Conservation (phyloP, 2,888 invertebrate species). For the Ennomos erosarius region DNA sequence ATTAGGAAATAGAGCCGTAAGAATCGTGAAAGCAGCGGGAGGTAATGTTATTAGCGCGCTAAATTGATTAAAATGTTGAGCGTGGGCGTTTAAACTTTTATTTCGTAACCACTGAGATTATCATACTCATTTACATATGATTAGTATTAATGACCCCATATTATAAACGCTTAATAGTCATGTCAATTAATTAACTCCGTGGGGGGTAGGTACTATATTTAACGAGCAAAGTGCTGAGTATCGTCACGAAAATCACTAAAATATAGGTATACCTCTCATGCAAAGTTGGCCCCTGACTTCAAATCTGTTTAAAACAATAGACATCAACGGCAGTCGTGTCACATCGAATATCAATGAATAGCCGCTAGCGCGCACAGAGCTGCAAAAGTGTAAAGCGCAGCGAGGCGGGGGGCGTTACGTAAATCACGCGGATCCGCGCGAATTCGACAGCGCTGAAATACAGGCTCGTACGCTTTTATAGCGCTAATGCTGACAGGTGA, state of each 20-base stretch:
- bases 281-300: neutral
- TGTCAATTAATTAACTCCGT: slow-evolving; percentile 31
- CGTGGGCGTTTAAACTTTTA: slow-evolving; percentile 56
- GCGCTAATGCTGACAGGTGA: slow-evolving; percentile 31
- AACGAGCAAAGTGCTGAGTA: no score
- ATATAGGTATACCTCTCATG: no score
- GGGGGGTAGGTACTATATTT: no score
- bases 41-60: slow-evolving; percentile 62
- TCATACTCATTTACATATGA: slow-evolving; percentile 38
- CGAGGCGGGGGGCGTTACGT: slow-evolving; percentile 76
- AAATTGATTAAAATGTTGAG: slow-evolving; percentile 60
- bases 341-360: slow-evolving; percentile 79
- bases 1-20: slow-evolving; percentile 47
- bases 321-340: slow-evolving; percentile 60
- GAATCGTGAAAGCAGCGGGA: slow-evolving; percentile 64
- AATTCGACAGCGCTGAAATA: slow-evolving; percentile 73
- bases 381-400: slow-evolving; percentile 84
- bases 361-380: slow-evolving; percentile 74
- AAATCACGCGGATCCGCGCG: slow-evolving; percentile 75
- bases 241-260: no score
- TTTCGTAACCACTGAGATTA: slow-evolving; percentile 36
- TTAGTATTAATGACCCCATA: slow-evolving; percentile 27
- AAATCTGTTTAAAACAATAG: slow-evolving; percentile 36
- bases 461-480: slow-evolving; percentile 39
- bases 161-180: slow-evolving; percentile 24